Evolutionary conservation across 1,140 invertebrate species (phyloP).

Genomic region (Drosophila lini): DNA sequence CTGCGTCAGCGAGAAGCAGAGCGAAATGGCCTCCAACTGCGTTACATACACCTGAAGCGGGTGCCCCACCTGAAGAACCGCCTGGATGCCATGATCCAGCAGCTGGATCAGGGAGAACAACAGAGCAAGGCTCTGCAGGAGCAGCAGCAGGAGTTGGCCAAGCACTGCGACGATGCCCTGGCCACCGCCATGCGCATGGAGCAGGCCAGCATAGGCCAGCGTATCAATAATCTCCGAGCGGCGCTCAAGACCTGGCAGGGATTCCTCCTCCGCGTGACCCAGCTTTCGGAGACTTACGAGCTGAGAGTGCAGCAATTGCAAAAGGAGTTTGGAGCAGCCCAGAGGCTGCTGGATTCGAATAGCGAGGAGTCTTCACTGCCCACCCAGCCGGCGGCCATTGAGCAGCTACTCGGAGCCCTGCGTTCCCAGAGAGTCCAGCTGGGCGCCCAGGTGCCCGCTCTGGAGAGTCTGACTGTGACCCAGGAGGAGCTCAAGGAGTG

Average conservation of each 20-base stretch:
- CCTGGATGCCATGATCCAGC: conserved; percentile 89
- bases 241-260: conserved; percentile 93
- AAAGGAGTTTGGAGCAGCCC: conserved; percentile 86
- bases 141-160: conserved; percentile 89
- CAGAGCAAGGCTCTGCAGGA: conserved; percentile 87
- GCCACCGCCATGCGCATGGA: conserved; percentile 92
- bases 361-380: conserved; percentile 82
- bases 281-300: conserved; percentile 87
- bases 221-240: conserved; percentile 91
- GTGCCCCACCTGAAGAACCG: conserved; percentile 89
- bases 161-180: conserved; percentile 90
- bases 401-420: conserved; percentile 87
- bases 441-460: conserved; percentile 86
- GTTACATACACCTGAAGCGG: conserved; percentile 91
- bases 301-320: conserved; percentile 86
- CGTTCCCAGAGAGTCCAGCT: conserved; percentile 87
- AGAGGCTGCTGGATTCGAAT: conserved; percentile 85
- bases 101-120: conserved; percentile 88
- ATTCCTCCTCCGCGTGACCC: conserved; percentile 88
- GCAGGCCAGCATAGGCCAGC: conserved; percentile 89
- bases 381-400: conserved; percentile 84
- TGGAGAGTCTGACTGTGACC: conserved; percentile 89
- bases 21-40: conserved; percentile 90
- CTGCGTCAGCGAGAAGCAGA: conserved; percentile 92
- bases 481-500: conserved; percentile 94